These are phyloP conservation scores for Arge pagana DNA, from an alignment of 2,888 invertebrate species.

Conservation along the genomic window DNA sequence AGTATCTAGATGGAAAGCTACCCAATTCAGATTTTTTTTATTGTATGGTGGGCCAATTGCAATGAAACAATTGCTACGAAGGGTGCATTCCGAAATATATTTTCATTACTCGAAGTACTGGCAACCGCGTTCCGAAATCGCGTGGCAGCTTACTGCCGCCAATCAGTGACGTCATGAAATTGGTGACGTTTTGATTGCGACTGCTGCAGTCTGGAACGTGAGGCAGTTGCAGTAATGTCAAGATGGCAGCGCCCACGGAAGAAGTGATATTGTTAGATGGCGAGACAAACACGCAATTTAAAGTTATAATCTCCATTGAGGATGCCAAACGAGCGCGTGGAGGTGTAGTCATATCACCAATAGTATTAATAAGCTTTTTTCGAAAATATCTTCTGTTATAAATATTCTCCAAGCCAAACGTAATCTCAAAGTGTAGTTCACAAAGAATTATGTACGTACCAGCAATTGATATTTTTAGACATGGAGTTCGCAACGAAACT, in stretches of 20 bases:
- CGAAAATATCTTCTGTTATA: conserved; percentile 1
- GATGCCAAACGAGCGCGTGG: neutral
- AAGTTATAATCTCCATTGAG: neutral
- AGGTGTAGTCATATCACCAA: neutral
- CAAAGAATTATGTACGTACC: too few species aligned
- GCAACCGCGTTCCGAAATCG: conserved; percentile 7
- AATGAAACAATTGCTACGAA: too few species aligned
- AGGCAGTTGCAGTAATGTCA: conserved; percentile 2
- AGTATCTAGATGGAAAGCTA: too few species aligned
- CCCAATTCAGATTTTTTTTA: too few species aligned
- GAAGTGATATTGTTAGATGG: neutral
- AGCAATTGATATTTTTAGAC: too few species aligned
- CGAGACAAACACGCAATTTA: neutral
- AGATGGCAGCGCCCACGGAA: neutral
- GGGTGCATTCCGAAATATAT: too few species aligned
- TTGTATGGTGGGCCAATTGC: too few species aligned
- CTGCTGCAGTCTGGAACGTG: neutral
- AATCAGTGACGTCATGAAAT: conserved; percentile 3
- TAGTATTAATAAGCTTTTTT: neutral
- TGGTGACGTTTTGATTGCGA: neutral
- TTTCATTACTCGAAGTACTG: conserved; percentile 1
- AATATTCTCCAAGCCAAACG: too few species aligned
- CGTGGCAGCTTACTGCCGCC: neutral
- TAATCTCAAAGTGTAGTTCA: too few species aligned
- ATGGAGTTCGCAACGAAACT: too few species aligned